Evolutionary conservation across 2,888 invertebrate genomes (phyloP), one percentile per base, ranked within the genome.

Genomic region (Agriotes lineatus): DNA sequence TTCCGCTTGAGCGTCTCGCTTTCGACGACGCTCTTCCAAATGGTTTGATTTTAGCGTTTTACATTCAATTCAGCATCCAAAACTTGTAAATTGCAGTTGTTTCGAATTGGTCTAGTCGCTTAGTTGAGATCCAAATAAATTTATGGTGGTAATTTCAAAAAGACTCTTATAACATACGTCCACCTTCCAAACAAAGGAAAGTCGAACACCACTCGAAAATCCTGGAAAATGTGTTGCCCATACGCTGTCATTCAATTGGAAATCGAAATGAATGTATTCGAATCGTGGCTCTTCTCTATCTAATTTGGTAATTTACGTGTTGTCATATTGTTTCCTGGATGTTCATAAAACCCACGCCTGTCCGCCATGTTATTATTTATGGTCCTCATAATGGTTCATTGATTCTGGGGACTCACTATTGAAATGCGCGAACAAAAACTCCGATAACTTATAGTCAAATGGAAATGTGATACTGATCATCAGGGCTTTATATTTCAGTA

Each of bases 351-450:
- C 77, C 77, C 77, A 76, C 78, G 77, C 76, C 78, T 77, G 78
- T 78, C 80, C 76, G 76, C 77, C 74, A 74, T 73, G 76, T 76
- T 79, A 81, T 82, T 81, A 82, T 82, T 82, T 82, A 82, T 81
- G 79, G 78, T 79, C 77, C 78, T 81, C 82, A 82, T 82, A 82
- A 82, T 82, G 81, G 81, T 78, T 80, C 82, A 82, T 82, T 82
- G 82, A 81, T 81, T 83, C 79, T 78, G 76, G 78, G 76, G 78
- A 80, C 79, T 77, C 79, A 80, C 80, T 80, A 81, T 80, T 80
- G 81, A 81, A 81, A 80, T 79, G 77, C 79, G 76, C 78, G 75
- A 78, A 79, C 80, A 80, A 79, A 78, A 80, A 80, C 76, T 78
- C 77, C 79, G 79, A 81, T 82, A 81, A 77, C 75, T 78, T 77